These are phyloP conservation scores for Eupithecia abbreviata DNA, from an alignment of 2,888 invertebrate species.

Conservation along the genomic window DNA sequence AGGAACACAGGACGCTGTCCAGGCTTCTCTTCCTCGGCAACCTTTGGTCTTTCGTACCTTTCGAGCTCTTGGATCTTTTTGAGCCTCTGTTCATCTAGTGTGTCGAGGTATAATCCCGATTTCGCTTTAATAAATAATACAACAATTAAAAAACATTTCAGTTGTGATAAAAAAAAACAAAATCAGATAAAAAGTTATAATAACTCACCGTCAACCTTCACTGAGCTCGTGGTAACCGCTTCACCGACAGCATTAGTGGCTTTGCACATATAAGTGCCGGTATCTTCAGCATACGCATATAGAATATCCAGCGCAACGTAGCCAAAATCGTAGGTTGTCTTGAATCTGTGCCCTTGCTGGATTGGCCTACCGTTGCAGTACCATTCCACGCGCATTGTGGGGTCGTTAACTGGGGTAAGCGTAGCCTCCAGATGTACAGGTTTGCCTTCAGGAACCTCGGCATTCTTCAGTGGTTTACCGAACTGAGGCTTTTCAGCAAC, in stretches of 20 bases:
- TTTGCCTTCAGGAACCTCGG: constrained; percentile 92
- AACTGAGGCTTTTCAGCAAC: constrained; percentile 94
- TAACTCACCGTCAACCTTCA: constrained; percentile 91
- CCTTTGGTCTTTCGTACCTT: constrained; percentile 89
- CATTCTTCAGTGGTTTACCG: constrained; percentile 93
- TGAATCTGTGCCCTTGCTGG: constrained; percentile 96
- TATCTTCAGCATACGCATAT: constrained; percentile 98
- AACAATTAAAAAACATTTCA: neutral
- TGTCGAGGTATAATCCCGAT: constrained; percentile 93
- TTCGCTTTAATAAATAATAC: constrained; percentile 84
- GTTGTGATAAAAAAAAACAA: neutral
- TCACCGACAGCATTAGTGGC: constrained; percentile 97
- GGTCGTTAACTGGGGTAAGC: constrained; percentile 98
- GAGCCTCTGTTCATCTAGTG: constrained; percentile 94
- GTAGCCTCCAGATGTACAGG: constrained; percentile 97
- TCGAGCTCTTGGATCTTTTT: constrained; percentile 95
- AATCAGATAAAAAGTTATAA: neutral
- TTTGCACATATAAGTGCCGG: constrained; percentile 98
- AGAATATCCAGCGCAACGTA: constrained; percentile 98
- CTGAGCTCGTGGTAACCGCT: constrained; percentile 96
- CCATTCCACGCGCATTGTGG: constrained; percentile 99
- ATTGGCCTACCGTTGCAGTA: constrained; percentile 97
- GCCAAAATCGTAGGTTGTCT: constrained; percentile 98
- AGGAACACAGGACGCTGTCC: constrained; percentile 95
- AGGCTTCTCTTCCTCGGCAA: constrained; percentile 89